Evolutionary conservation across 2,113 vertebrate species (phyloP).

Genomic region (Sarotherodon lohbergeri): DNA sequence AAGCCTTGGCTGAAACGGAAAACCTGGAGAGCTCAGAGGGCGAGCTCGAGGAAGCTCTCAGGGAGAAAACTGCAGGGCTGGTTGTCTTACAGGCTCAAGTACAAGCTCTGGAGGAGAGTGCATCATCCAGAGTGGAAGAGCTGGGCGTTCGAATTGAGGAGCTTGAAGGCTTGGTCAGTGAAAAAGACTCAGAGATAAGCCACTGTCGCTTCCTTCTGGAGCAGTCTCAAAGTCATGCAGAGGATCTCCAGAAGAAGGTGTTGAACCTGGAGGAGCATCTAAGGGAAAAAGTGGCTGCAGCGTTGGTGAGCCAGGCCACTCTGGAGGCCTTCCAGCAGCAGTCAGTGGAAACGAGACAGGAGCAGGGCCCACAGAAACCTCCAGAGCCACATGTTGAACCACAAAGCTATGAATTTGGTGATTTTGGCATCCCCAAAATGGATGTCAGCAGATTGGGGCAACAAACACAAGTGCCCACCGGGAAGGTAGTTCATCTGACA

Average conservation of each 20-base stretch:
- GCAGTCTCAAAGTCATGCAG: constrained; percentile 65
- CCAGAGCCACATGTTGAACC: background rate
- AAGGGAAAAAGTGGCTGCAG: constrained; percentile 78
- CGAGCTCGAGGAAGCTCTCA: constrained; percentile 48
- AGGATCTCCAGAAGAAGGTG: constrained; percentile 69
- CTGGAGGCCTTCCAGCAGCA: constrained; percentile 78
- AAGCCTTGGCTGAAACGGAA: constrained; percentile 25
- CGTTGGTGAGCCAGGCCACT: constrained; percentile 80
- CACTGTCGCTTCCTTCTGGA: constrained; percentile 70
- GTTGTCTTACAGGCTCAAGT: constrained; percentile 69
- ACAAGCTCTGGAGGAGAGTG: constrained; percentile 71
- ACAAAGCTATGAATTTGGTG: background rate
- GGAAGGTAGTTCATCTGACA: constrained; percentile 69
- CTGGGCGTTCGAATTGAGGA: constrained; percentile 67
- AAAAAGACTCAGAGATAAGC: constrained; percentile 78
- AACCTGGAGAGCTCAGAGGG: constrained; percentile 11
- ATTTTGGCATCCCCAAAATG: constrained; percentile 42
- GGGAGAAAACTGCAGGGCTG: constrained; percentile 63
- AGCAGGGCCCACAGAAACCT: background rate
- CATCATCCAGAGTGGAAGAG: constrained; percentile 48
- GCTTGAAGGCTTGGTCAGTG: constrained; percentile 68
- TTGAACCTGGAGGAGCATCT: constrained; percentile 76
- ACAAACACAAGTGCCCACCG: constrained; percentile 25
- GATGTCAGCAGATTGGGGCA: constrained; percentile 12
- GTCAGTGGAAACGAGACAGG: background rate